Conservation (phyloP, 35 echinoderm and acorn worm genomes). For the Heliocidaris erythrogramma region DNA sequence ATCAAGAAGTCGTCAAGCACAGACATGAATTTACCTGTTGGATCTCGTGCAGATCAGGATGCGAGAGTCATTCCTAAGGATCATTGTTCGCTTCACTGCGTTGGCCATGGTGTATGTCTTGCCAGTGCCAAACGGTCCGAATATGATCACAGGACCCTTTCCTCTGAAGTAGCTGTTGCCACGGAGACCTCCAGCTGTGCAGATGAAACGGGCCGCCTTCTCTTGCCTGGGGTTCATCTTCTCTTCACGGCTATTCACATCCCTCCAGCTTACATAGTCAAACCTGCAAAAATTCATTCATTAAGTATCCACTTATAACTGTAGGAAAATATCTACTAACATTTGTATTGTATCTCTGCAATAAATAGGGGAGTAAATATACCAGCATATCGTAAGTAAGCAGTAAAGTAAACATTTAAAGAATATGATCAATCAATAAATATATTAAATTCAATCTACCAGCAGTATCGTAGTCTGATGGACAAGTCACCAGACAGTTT, state of each 20-base stretch:
- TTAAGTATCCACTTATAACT: background rate
- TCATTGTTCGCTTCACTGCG: slow-evolving; percentile 54
- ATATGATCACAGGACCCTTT: slow-evolving; percentile 63
- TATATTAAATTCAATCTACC: too few relatives aligned
- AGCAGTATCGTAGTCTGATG: too few relatives aligned
- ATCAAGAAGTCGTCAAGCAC: background rate
- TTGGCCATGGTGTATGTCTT: slow-evolving; percentile 84
- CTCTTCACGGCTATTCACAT: background rate
- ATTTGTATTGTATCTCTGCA: too few relatives aligned
- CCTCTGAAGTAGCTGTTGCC: slow-evolving; percentile 31
- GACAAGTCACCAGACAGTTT: too few relatives aligned
- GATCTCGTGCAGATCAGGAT: slow-evolving; percentile 84
- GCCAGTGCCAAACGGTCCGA: slow-evolving; percentile 82
- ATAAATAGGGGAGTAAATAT: too few relatives aligned
- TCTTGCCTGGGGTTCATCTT: slow-evolving; percentile 57
- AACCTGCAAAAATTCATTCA: background rate
- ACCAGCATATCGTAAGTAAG: too few relatives aligned
- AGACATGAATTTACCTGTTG: slow-evolving; percentile 69
- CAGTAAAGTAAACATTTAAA: too few relatives aligned
- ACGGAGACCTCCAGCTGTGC: slow-evolving; percentile 32
- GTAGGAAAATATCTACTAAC: too few relatives aligned
- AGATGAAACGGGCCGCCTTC: background rate
- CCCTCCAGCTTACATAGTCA: background rate
- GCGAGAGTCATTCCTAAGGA: slow-evolving; percentile 44
- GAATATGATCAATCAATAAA: too few relatives aligned